Base-by-base conservation (phyloP, 1,140 invertebrate species). In the Pteromalus puparum region DNA sequence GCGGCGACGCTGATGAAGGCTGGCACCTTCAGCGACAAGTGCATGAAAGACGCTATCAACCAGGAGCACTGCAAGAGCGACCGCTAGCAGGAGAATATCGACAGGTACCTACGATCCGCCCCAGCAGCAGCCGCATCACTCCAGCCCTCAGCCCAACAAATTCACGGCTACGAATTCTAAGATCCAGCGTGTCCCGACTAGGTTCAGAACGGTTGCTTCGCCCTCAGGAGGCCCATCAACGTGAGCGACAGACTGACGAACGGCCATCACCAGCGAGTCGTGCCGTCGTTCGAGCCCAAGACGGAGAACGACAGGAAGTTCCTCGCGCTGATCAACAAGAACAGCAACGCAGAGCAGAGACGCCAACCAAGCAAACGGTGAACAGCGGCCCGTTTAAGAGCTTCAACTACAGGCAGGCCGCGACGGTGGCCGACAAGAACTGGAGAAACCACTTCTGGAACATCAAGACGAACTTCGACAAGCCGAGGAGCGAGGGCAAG, bases 231-330 rank as follows among this genome's bases (percentile, higher is more conserved):
- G 2, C 94, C 95, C 0, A 95, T 95, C 6, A 92, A 94, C 84
- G 94, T 95, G 0, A 93, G 94, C 38, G 93, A 93, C n/a, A 94
- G 92, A 81, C 85, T 89, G 24, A 84, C 85, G 1, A 70, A 74
- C 38, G 87, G 88, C 81, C 67, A 89, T 78, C 67, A 89, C 77
- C 46, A 75, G 1, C 93, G 90, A 61, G 92, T 92, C 12, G 94
- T 96, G 7, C 96, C 96, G 1, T 93, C 94, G 0, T 97, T 97
- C 87, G 94, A 95, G 87, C 96, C 97, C 0, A 97, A 96, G 90
- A 97, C 97, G 0, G 97, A 97, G 81, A 97, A 96, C 84, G 97
- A 97, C 91, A 94, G 95, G 46, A 98, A 97, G 90, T 97, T 97
- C 87, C 90, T 97, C 48, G 96, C 97, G 0, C 96, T 98, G 84